Conservation (phyloP, 2,797 vertebrate genomes). For the Semaprochilodus insignis region DNA sequence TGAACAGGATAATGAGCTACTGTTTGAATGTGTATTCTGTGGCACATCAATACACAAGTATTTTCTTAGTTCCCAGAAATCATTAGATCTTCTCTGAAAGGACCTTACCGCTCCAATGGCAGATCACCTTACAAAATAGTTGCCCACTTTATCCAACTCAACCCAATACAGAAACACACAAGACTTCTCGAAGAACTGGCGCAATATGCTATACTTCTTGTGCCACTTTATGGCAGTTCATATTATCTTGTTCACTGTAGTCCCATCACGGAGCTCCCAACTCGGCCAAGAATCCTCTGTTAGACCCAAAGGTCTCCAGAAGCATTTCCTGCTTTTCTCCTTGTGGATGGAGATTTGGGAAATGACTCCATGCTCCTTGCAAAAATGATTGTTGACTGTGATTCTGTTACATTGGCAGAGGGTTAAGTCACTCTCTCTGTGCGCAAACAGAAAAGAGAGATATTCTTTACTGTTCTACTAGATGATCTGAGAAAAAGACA, state of each 20-base stretch:
- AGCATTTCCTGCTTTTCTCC: neutral
- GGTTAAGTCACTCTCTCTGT: slow-evolving; percentile 58
- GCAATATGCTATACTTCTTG: no score
- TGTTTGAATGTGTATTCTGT: no score
- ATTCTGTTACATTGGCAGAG: slow-evolving; percentile 41
- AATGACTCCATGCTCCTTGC: slow-evolving; percentile 40
- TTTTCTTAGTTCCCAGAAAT: no score
- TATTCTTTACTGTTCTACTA: slow-evolving; percentile 50
- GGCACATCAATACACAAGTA: no score
- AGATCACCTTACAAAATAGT: no score
- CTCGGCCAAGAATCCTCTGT: slow-evolving; percentile 67
- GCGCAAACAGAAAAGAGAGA: slow-evolving; percentile 61
- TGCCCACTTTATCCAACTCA: no score
- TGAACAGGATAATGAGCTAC: no score
- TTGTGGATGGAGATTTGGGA: slow-evolving; percentile 13
- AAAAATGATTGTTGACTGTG: slow-evolving; percentile 56
- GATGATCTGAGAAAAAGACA: slow-evolving; percentile 34
- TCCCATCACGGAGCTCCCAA: slow-evolving; percentile 58
- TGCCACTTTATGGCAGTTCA: neutral
- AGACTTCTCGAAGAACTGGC: no score
- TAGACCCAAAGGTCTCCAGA: slow-evolving; percentile 71
- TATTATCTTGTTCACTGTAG: slow-evolving; percentile 18
- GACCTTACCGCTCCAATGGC: no score
- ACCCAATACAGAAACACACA: no score
- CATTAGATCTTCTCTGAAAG: no score